A percentile compares a stretch with the other conserved stretches of the same genome.
Evolutionary conservation across 2,888 invertebrate genomes (phyloP).

Genomic region (Catocala nupta): DNA sequence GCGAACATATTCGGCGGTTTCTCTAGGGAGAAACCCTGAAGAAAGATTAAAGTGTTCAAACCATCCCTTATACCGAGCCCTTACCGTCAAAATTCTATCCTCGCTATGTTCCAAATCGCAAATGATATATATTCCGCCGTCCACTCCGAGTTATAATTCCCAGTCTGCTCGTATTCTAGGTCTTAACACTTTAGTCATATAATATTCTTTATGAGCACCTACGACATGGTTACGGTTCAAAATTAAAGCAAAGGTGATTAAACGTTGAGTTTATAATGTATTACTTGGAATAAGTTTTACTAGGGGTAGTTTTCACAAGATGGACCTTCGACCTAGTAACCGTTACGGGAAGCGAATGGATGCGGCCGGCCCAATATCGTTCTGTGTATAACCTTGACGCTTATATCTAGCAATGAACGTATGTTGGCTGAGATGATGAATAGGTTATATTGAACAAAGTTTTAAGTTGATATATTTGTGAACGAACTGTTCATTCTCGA

Average conservation of each 20-base stretch:
- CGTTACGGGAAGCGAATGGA: too few relatives aligned
- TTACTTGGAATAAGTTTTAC: too few relatives aligned
- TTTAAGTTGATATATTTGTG: too few relatives aligned
- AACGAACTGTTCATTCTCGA: too few relatives aligned
- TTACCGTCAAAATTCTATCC: conserved; percentile 24
- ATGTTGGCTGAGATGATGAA: too few relatives aligned
- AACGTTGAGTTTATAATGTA: too few relatives aligned
- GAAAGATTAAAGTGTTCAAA: conserved; percentile 15
- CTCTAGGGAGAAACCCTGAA: conserved; percentile 6
- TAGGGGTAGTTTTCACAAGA: too few relatives aligned
- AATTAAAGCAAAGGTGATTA: conserved; percentile 11
- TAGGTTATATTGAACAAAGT: too few relatives aligned
- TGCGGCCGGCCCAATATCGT: too few relatives aligned
- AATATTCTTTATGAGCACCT: conserved; percentile 38
- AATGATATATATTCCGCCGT: conserved; percentile 35
- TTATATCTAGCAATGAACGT: too few relatives aligned
- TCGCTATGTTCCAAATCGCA: conserved; percentile 32
- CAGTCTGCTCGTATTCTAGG: conserved; percentile 43
- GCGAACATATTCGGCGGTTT: background rate
- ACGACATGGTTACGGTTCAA: conserved; percentile 12
- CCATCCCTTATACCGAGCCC: conserved; percentile 3
- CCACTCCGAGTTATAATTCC: conserved; percentile 48
- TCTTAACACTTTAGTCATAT: conserved; percentile 39
- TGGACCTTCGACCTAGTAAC: too few relatives aligned
- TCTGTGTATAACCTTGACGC: too few relatives aligned